Base-by-base conservation (phyloP, 2,797 vertebrate genomes). In the Notoglanidium macrostoma region DNA sequence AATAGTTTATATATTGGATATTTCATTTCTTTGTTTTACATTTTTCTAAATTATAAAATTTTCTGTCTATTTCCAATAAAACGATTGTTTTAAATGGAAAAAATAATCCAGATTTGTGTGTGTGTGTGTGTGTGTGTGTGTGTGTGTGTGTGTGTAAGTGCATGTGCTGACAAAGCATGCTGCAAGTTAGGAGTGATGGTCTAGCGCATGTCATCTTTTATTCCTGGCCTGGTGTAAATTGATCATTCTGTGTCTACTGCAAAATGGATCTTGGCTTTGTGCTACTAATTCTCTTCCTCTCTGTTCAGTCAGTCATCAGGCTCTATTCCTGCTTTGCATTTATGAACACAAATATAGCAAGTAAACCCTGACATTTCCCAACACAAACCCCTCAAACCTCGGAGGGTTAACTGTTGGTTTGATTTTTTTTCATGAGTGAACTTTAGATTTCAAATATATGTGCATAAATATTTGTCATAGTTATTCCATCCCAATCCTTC, bases 211-310 rank as follows among this genome's bases (percentile, higher is more conserved):
- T 92, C 93, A 94, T 95, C 93, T 93, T 94, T 96, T 95, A 95
- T 96, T 95, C 95, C 95, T 95, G 90, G 88, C 92, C 87, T 93
- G 90, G 95, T 96, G 96, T 95, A 96, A 96, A 96, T 91, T 95
- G 95, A 96, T 96, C 94, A 91, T 88, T 89, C 93, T 90, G 90
- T 93, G 91, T 92, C 93, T 92, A 91, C 91, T 92, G 92, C 92
- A 93, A 90, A 93, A 94, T 89, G 87, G 92, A 95, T 94, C 92
- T 90, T 89, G 92, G 91, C 91, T 92, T 72, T 91, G 91, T 89
- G 91, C 92, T 89, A 88, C 86, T 72, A 67, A 84, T 68, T 3
- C 88, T 70, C 86, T 90, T 91, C 74, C 83, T 67, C 90, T 80
- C 88, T 87, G 91, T 93, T 92, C 87, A 87, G 86, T 85, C 84